These are phyloP conservation scores for Temnothorax rugatulus DNA, from an alignment of 2,888 invertebrate species.

Conservation along the genomic window DNA sequence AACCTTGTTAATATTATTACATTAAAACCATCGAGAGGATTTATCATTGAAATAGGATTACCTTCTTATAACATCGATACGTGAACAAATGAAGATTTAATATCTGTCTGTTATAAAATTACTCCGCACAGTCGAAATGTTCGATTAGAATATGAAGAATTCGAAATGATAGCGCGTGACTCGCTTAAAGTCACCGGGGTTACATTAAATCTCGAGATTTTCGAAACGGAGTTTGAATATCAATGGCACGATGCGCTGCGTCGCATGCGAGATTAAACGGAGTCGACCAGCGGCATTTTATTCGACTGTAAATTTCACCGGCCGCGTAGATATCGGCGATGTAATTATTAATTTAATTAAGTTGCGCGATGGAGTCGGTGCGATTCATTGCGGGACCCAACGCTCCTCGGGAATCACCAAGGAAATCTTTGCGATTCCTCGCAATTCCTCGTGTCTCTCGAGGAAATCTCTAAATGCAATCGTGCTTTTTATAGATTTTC, in stretches of 20 bases:
- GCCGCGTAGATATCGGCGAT: conserved; percentile 32
- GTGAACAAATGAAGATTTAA: conserved; percentile 4
- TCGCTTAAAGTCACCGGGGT: conserved; percentile 23
- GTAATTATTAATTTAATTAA: conserved; percentile 53
- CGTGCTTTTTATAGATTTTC: conserved; percentile 49
- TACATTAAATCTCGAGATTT: conserved; percentile 46
- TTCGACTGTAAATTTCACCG: conserved; percentile 41
- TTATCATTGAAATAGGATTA: neutral
- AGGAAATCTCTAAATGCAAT: conserved; percentile 36
- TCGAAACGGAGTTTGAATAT: conserved; percentile 44
- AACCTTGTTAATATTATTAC: neutral
- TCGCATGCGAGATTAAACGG: conserved; percentile 38
- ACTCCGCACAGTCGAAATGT: neutral
- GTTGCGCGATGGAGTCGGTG: neutral
- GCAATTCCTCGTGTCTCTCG: conserved; percentile 19
- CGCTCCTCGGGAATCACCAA: conserved; percentile 22
- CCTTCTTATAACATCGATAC: neutral
- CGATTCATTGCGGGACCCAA: conserved; percentile 23
- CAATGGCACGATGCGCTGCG: neutral
- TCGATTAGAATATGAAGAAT: conserved; percentile 39
- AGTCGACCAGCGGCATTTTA: conserved; percentile 37
- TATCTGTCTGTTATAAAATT: conserved; percentile 29
- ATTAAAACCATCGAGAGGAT: neutral
- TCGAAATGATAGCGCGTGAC: conserved; percentile 23
- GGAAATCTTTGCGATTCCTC: conserved; percentile 18